Evolutionary conservation across 2,113 vertebrate genomes (phyloP).

Genomic region (Miniopterus natalensis): DNA sequence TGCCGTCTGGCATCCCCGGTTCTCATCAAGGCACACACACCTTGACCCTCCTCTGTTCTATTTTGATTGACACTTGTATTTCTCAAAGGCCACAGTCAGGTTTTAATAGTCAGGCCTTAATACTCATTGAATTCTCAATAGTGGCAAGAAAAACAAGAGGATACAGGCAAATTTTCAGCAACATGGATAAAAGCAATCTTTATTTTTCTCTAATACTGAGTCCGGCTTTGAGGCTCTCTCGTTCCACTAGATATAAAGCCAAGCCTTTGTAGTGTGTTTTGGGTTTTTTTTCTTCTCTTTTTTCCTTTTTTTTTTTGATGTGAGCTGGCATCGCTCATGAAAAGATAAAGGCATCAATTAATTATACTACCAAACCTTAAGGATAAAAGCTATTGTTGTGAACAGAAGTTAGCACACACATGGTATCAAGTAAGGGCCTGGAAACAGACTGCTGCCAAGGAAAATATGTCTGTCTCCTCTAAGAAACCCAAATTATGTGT

Average conservation of each 20-base stretch:
- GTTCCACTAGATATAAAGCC: conserved; percentile 78
- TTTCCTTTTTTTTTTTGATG: conserved; percentile 80
- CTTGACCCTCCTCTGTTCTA: not conserved
- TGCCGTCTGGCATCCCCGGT: not conserved
- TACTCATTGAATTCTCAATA: conserved; percentile 34
- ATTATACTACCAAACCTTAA: conserved; percentile 81
- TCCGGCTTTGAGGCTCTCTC: conserved; percentile 78
- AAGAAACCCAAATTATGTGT: conserved; percentile 81
- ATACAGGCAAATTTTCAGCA: conserved; percentile 59
- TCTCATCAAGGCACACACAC: not conserved
- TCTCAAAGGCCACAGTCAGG: conserved; percentile 52
- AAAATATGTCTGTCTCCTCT: conserved; percentile 85
- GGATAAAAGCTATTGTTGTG: conserved; percentile 87
- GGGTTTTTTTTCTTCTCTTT: not conserved
- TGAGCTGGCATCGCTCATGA: conserved; percentile 82
- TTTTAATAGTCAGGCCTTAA: conserved; percentile 29
- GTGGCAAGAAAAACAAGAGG: conserved; percentile 51
- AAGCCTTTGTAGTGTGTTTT: conserved; percentile 83
- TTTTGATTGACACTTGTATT: conserved; percentile 24
- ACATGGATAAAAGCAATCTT: conserved; percentile 72
- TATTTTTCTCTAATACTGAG: conserved; percentile 73
- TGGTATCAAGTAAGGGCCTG: conserved; percentile 86
- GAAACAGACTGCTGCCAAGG: conserved; percentile 84
- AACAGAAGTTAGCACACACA: conserved; percentile 88
- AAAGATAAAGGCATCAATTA: conserved; percentile 90